Base-by-base conservation (phyloP, 1,140 invertebrate species). In the Lethocerus indicus region DNA sequence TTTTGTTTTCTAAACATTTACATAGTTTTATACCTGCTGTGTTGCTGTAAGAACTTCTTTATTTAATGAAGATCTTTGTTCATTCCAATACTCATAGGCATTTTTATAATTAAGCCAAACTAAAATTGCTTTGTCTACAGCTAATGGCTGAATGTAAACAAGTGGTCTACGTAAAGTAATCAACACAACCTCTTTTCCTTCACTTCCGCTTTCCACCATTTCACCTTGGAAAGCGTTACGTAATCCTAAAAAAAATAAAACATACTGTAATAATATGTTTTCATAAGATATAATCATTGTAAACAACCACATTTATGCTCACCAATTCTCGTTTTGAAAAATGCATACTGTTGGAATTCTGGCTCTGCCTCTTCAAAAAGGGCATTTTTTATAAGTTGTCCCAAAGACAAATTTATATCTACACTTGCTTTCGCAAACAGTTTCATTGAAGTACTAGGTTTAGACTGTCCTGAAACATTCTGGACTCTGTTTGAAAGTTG, bases 71-170 rank as follows among this genome's bases (percentile, higher is more conserved):
- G 83, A 78, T 20, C 91, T 67, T 65, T 96, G 93, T 62, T 96
- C 92, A 55, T 90, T 93, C 92, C 93, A 98, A 67, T 96, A 97
- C 62, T 97, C 92, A 60, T 97, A 97, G 0, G 93, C 92, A 67
- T 95, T 96, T 67, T 95, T 95, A 62, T 97, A 98, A 67, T 96
- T 97, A 37, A 97, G 68, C 92, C 92, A 97, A 7, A 97, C 91
- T 1, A 97, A 72, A 52, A 98, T 93, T 24, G 92, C 92, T 64
- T 88, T 87, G 64, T 98, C 93, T 32, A 98, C 83, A 3, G 93
- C 91, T 57, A 91, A 76, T 0, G 93, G 93, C 66, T 97, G 92
- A 29, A 95, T 81, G 63, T 94, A 95, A 48, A 98, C 81, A 41
- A 96, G 70, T 0, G 93, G 93, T 44, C 91, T 68, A 58, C 85